These are phyloP conservation scores for Lemur catta DNA, from an alignment of 2,797 vertebrate genomes.

Conservation along the genomic window DNA sequence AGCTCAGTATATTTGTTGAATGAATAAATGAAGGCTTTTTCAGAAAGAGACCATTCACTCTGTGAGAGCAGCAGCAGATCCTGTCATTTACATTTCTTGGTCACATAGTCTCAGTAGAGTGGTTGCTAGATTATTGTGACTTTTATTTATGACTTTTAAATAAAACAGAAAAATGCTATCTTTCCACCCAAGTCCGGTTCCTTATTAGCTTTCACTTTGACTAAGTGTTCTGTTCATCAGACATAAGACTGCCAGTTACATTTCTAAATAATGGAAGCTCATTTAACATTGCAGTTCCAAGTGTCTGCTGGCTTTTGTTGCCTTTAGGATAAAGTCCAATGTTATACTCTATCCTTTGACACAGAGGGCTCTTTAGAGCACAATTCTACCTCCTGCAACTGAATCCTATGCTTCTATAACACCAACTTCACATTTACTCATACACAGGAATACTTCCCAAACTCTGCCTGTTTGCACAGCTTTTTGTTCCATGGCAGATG, in stretches of 20 bases:
- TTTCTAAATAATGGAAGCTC: neutral
- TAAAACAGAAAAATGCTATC: neutral
- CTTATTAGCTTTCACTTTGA: neutral
- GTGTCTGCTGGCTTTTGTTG: neutral
- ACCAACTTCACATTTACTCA: neutral
- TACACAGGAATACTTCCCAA: neutral
- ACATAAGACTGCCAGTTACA: neutral
- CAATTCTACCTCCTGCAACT: accelerated
- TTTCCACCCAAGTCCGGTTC: neutral
- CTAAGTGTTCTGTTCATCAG: neutral
- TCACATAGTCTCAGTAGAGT: neutral
- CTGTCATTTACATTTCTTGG: neutral
- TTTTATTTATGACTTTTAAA: slow-evolving; percentile 23
- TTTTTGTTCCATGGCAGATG: neutral
- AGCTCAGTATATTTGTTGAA: neutral
- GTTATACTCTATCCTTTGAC: neutral
- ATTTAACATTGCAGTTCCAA: neutral
- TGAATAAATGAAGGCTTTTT: neutral
- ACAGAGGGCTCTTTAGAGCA: neutral
- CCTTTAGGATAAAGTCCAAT: neutral
- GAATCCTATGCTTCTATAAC: neutral
- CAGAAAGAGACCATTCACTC: neutral
- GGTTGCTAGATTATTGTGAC: neutral
- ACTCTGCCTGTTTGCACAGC: no score
- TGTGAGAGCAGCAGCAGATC: neutral